These are phyloP conservation scores for Drosophila carrolli DNA, from an alignment of 1,140 invertebrate genomes.

Conservation along the genomic window DNA sequence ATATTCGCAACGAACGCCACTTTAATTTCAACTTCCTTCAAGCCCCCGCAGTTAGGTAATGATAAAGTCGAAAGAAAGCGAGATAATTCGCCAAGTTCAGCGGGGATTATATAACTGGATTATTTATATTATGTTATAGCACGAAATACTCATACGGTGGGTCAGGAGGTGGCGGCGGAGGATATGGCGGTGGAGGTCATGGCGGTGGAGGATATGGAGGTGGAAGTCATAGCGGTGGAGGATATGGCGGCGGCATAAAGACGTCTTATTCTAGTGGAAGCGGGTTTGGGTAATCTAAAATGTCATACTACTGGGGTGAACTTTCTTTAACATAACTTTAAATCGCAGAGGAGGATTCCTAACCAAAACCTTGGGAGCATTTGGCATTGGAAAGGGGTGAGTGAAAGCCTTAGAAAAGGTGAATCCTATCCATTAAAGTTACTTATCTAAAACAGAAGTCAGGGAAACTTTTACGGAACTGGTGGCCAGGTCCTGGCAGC, in stretches of 20 bases:
- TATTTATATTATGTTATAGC: conserved; percentile 17
- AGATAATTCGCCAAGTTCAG: conserved; percentile 29
- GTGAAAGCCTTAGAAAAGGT: neutral
- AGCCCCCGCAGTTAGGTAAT: conserved; percentile 62
- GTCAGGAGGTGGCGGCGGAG: conserved; percentile 19
- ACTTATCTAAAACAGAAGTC: conserved; percentile 3
- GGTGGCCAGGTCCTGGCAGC: conserved; percentile 30
- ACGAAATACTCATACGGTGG: conserved; percentile 42
- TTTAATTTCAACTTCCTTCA: conserved; percentile 41
- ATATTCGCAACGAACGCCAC: conserved; percentile 55
- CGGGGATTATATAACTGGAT: conserved; percentile 4
- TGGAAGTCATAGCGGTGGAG: conserved; percentile 1
- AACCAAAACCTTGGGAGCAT: conserved; percentile 43
- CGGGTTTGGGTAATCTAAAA: neutral
- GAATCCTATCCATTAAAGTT: neutral
- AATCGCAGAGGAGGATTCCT: conserved; percentile 33
- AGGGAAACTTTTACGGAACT: conserved; percentile 60
- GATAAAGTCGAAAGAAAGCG: conserved; percentile 27
- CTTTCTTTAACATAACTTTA: neutral
- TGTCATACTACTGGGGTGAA: neutral
- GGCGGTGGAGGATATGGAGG: conserved; percentile 8
- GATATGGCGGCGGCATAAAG: conserved; percentile 36
- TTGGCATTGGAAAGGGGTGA: conserved; percentile 64
- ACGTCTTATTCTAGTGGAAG: conserved; percentile 28
- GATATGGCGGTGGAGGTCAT: conserved; percentile 1